Conservation (phyloP, 92 coral and sea anemone genomes). For the Umimayanthus chanpuru region DNA sequence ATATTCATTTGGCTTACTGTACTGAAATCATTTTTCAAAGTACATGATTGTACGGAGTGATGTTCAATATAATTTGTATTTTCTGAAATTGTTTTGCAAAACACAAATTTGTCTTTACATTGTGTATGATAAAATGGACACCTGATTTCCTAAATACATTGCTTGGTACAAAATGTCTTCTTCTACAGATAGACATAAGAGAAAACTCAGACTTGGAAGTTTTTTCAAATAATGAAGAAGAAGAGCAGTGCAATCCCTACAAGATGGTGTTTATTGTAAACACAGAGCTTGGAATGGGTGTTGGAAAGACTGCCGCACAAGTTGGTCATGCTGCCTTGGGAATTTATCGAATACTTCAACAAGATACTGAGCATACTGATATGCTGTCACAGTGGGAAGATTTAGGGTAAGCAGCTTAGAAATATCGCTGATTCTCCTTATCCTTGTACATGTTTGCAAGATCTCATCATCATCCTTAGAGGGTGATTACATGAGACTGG, state of each 20-base stretch:
- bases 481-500: too few relatives aligned
- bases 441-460: not conserved
- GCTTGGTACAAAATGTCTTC: constrained; percentile 10
- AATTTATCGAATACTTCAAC: constrained; percentile 63
- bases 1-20: too few relatives aligned
- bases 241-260: constrained; percentile 54
- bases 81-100: too few relatives aligned
- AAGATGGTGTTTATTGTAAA: constrained; percentile 93
- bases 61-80: too few relatives aligned
- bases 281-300: constrained; percentile 83
- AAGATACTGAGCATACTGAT: constrained; percentile 52
- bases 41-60: too few relatives aligned
- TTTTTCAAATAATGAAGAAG: constrained; percentile 39
- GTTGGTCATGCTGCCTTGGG: constrained; percentile 91
- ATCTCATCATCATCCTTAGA: not conserved
- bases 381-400: constrained; percentile 78
- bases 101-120: too few relatives aligned
- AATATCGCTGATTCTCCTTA: not conserved
- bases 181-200: constrained; percentile 39
- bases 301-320: constrained; percentile 90
- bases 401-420: constrained; percentile 69
- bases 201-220: constrained; percentile 49
- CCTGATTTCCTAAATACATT: too few relatives aligned
- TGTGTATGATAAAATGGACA: too few relatives aligned
- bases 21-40: too few relatives aligned